Evolutionary conservation across 2,888 invertebrate genomes (phyloP), one percentile per base, ranked within the genome.

Genomic region (Belgica antarctica): DNA sequence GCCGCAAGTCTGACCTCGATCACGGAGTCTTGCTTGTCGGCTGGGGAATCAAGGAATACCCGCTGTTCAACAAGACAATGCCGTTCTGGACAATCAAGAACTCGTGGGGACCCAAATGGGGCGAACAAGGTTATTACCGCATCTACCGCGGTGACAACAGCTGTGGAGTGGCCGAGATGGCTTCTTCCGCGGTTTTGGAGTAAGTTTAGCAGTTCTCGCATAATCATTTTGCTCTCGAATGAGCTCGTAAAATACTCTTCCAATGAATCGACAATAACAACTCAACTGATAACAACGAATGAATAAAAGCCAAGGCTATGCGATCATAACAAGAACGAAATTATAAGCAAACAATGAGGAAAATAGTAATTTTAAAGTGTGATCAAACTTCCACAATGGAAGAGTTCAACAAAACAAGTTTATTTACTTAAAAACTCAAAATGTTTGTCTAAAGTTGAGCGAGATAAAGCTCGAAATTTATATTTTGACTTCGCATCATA

Each of bases 21-120:
- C 96, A 97, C 77, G 97, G 96, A 1, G 96, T 96, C n/a, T 84
- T 97, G 1, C 90, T 97, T 75, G 96, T 96, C 1, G 96, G 97
- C 70, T 97, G 87, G 77, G 96, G 96, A 69, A 77, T 86, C 80
- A 77, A 85, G 85, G 91, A 84, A 52, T 92, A 91, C 81, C 89
- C 90, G 7, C 78, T 88, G 46, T 93, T 93, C 82, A 86, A 93
- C 75, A 91, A 89, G 79, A 84, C 82, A 1, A 78, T 92, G 52
- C 94, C 94, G 0, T 96, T 88, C 78, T 96, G 96, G 96, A 89
- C n/a, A 24, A 46, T 96, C 28, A 96, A 96, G 83, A 96, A 96
- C 81, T 95, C 95, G 10, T 97, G 96, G 96, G 96, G 96, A 65
- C 78, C 82, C 34, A 31, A 81, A 24, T 96, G 96, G 96, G 96